Base-by-base conservation (phyloP, 2,797 vertebrate genomes). In the Pseudochaenichthys georgianus region DNA sequence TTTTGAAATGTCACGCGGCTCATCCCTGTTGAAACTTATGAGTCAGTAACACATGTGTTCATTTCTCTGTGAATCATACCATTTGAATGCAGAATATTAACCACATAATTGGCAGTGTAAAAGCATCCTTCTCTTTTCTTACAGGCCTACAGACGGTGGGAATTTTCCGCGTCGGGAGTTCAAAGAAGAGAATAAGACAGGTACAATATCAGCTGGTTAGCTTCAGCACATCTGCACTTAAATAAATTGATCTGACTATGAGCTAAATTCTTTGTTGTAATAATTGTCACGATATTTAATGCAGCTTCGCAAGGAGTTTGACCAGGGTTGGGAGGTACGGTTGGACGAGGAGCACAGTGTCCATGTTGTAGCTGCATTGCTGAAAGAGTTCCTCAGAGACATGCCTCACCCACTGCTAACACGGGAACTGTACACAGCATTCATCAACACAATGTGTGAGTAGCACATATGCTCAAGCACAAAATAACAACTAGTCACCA, bases 161-260 rank as follows among this genome's bases (percentile, higher is more conserved):
- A 66, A 99, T 99, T 90, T 99, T 99, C 91, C 95, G 98, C 82
- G 96, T 99, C 60, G 98, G 98, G 87, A 99, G 98, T 86, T 99
- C 98, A 77, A 99, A 97, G 94, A 99, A 99, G 89, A 95, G 98
- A 96, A 97, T 99, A 70, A 95, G 97, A 86, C 97, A 99, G 96
- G 98, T 99, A 93, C 94, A 80, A 9, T 41, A 60, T 51, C 45
- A 51, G 6, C 16, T 55, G 6, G 28, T 62, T 31, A 28, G 50
- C 47, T 54, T 54, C 28, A 34, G 58, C 50, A 52, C 9, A 17
- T 70, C 41, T 52, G 7, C 12, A 15, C 16, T 31, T 6, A 1
- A 28, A 38, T 23, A 0, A 50, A 17, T 31, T 4, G 4, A 19
- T 13, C 50, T 1, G 5, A 16, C 13, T 5, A 1, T 1, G 5